Conservation (phyloP, 2,888 invertebrate species). For the Escarpia spicata region DNA sequence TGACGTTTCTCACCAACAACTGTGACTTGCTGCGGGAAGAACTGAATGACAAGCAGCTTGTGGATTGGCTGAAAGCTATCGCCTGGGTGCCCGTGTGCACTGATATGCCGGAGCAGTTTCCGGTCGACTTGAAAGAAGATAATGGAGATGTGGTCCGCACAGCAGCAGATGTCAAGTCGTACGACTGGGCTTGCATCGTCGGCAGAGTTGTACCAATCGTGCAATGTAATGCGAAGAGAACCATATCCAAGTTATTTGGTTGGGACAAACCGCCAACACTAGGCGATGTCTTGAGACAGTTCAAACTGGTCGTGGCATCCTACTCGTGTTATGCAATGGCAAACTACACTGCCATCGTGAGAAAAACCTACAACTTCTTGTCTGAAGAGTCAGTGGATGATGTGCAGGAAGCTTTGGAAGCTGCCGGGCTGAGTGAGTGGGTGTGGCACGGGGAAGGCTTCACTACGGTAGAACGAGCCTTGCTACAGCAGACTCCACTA, state of each 20-base stretch:
- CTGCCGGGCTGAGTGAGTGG: constrained; percentile 35
- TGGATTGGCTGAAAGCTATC: constrained; percentile 30
- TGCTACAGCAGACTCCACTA: constrained; percentile 30
- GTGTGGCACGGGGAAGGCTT: constrained; percentile 48
- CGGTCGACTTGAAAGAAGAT: constrained; percentile 28
- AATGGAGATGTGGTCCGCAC: constrained; percentile 20
- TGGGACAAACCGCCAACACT: constrained; percentile 36
- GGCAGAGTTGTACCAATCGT: constrained; percentile 34
- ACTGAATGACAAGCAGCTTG: constrained; percentile 29
- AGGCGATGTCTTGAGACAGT: constrained; percentile 35
- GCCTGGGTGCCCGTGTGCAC: constrained; percentile 36
- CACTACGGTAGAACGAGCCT: constrained; percentile 27
- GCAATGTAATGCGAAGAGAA: background rate
- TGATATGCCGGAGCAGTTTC: constrained; percentile 37
- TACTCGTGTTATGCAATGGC: constrained; percentile 39
- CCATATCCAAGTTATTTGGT: constrained; percentile 34
- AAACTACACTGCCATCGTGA: constrained; percentile 38
- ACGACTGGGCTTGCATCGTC: constrained; percentile 33
- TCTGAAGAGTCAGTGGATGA: background rate
- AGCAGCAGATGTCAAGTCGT: constrained; percentile 29
- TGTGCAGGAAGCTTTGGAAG: constrained; percentile 27
- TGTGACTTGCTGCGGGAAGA: constrained; percentile 31
- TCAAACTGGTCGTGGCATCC: constrained; percentile 32
- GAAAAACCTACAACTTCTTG: constrained; percentile 36
- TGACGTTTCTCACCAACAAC: constrained; percentile 35